Conservation (phyloP, 2,113 vertebrate genomes). For the Sphaerodactylus townsendi region DNA sequence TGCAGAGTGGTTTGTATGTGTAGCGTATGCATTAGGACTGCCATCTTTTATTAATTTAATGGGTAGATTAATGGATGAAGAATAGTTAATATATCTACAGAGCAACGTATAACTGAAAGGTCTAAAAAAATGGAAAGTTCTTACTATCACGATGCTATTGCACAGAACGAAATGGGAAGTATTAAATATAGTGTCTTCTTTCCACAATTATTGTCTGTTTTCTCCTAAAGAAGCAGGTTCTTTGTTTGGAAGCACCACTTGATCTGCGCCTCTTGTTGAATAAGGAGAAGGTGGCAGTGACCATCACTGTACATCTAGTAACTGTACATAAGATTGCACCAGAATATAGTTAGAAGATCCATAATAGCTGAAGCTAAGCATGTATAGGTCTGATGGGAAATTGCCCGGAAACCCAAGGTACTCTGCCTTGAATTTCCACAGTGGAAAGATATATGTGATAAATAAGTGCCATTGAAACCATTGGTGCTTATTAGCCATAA, state of each 20-base stretch:
- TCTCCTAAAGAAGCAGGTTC: no score
- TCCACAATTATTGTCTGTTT: no score
- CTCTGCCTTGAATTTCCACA: no score
- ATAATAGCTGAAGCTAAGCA: no score
- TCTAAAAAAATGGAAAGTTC: not conserved
- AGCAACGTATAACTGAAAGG: not conserved
- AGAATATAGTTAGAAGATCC: not conserved
- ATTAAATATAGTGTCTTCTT: not conserved
- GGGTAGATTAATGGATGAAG: not conserved
- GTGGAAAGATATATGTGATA: no score
- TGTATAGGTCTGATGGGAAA: no score
- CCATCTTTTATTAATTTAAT: not conserved
- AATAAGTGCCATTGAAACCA: no score
- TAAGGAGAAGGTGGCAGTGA: no score
- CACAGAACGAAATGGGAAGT: not conserved
- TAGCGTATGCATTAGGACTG: not conserved
- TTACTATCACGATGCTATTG: not conserved
- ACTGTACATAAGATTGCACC: not conserved
- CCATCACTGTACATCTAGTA: no score
- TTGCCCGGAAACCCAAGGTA: no score
- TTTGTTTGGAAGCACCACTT: no score
- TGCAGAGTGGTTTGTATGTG: not conserved
- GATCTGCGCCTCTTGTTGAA: no score
- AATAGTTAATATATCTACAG: not conserved
- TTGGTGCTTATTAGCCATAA: not conserved